Conservation (phyloP, 2,888 invertebrate species). For the Calephelis perditalis region DNA sequence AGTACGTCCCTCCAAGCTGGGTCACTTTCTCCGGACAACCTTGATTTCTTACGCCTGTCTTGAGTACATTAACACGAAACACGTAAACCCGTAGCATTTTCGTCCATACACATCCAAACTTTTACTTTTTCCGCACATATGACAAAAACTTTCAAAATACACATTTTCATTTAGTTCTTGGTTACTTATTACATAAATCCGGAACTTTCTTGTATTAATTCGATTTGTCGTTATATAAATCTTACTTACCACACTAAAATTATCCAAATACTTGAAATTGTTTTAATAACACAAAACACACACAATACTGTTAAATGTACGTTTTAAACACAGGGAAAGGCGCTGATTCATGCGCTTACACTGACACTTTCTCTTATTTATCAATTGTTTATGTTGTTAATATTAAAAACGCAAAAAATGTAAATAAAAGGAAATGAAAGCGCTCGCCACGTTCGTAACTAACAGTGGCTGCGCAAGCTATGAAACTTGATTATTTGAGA, state of each 20-base stretch:
- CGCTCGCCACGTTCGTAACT: constrained; percentile 61
- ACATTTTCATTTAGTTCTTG: constrained; percentile 24
- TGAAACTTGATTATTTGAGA: constrained; percentile 10
- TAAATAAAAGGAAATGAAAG: constrained; percentile 28
- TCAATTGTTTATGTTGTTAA: constrained; percentile 23
- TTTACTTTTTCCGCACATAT: constrained; percentile 57
- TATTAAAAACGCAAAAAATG: constrained; percentile 20
- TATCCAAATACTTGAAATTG: constrained; percentile 35
- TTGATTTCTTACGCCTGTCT: constrained; percentile 61
- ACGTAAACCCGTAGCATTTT: constrained; percentile 54
- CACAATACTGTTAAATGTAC: constrained; percentile 35
- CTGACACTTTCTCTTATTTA: constrained; percentile 32
- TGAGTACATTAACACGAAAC: constrained; percentile 52
- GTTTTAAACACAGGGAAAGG: constrained; percentile 51
- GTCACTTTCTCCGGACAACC: constrained; percentile 73
- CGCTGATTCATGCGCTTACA: constrained; percentile 45
- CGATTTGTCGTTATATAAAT: constrained; percentile 36
- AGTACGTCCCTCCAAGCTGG: constrained; percentile 43
- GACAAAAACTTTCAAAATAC: constrained; percentile 30
- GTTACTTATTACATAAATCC: constrained; percentile 13
- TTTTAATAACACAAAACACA: constrained; percentile 50
- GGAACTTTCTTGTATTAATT: constrained; percentile 7
- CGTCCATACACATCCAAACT: constrained; percentile 52
- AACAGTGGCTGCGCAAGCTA: constrained; percentile 67
- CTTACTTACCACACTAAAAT: constrained; percentile 33